These are phyloP conservation scores for Mnemiopsis leidyi DNA, from an alignment of 37 sponge, comb jelly and placozoan genomes.

Conservation along the genomic window DNA sequence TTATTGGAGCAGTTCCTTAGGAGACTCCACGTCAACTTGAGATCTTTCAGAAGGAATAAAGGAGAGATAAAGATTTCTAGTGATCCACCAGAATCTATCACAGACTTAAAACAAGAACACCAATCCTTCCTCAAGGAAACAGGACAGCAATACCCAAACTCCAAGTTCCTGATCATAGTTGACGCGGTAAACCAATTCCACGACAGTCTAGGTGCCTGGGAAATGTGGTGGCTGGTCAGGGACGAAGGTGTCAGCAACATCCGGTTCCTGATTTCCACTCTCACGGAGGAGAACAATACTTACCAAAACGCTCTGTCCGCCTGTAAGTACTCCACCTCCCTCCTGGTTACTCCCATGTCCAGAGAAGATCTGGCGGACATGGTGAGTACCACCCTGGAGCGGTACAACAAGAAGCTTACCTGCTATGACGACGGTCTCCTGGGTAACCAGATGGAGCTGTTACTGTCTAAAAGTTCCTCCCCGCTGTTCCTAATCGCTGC, in stretches of 20 bases:
- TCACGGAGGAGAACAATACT: conserved; percentile 8
- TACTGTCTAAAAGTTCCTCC: conserved; percentile 18
- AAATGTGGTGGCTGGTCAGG: conserved; percentile 59
- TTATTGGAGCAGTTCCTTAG: conserved; percentile 25
- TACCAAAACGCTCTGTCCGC: neutral
- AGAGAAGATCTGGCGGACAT: conserved; percentile 34
- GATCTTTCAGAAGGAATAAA: neutral
- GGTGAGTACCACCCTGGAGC: conserved; percentile 12
- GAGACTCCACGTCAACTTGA: conserved; percentile 26
- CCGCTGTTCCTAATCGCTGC: conserved; percentile 55
- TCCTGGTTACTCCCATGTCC: neutral
- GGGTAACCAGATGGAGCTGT: conserved; percentile 45
- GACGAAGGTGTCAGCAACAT: neutral
- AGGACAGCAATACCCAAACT: neutral
- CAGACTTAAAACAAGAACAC: conserved; percentile 36
- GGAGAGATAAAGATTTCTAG: neutral
- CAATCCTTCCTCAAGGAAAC: neutral
- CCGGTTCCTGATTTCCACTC: conserved; percentile 37
- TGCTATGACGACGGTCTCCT: conserved; percentile 5
- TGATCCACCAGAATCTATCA: conserved; percentile 7
- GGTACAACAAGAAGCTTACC: conserved; percentile 58
- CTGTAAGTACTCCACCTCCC: neutral
- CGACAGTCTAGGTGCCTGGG: neutral
- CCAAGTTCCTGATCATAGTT: conserved; percentile 44
- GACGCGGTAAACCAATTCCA: conserved; percentile 60